A percentile compares a stretch with the other conserved stretches of the same genome.
phyloP scores from a whole-genome alignment of 1,140 invertebrate species.

The Thaumetopoea pityocampa region DNA sequence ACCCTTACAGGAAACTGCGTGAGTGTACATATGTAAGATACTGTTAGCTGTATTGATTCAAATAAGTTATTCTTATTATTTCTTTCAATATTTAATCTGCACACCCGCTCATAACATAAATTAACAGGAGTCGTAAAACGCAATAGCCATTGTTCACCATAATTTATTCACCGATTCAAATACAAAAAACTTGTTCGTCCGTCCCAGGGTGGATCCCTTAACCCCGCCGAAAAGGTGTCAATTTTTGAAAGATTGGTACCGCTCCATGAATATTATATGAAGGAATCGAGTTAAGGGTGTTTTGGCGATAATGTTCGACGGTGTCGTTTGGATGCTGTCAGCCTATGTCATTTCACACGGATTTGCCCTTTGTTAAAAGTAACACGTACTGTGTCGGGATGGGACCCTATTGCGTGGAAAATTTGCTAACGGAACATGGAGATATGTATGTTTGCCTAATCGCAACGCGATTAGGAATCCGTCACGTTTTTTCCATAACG shows the following conservation, averaged over 20 bases:
- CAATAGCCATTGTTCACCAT: slow-evolving; percentile 37
- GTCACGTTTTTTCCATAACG: not conserved
- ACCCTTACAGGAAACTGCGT: too few species aligned
- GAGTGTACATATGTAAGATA: too few species aligned
- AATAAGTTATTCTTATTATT: too few species aligned
- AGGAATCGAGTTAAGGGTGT: slow-evolving; percentile 72
- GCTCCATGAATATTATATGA: slow-evolving; percentile 74
- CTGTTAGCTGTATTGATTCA: too few species aligned
- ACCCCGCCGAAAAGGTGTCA: slow-evolving; percentile 65
- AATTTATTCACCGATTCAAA: slow-evolving; percentile 66
- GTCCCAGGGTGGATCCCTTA: slow-evolving; percentile 35
- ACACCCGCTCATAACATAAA: slow-evolving; percentile 36
- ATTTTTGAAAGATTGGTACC: slow-evolving; percentile 75
- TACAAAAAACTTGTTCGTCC: slow-evolving; percentile 67
- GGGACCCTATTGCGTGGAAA: slow-evolving; percentile 55
- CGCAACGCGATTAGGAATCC: slow-evolving; percentile 1
- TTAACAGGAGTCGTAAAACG: slow-evolving; percentile 43
- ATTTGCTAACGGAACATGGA: slow-evolving; percentile 37
- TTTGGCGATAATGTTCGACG: slow-evolving; percentile 71
- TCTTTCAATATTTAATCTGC: too few species aligned
- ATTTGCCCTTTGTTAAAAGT: slow-evolving; percentile 74
- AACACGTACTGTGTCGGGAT: slow-evolving; percentile 66
- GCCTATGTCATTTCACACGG: slow-evolving; percentile 73
- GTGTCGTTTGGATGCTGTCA: slow-evolving; percentile 65
- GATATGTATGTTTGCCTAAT: slow-evolving; percentile 20